phyloP scores from a whole-genome alignment of 2,113 vertebrate species.

The Leiothrix lutea region DNA sequence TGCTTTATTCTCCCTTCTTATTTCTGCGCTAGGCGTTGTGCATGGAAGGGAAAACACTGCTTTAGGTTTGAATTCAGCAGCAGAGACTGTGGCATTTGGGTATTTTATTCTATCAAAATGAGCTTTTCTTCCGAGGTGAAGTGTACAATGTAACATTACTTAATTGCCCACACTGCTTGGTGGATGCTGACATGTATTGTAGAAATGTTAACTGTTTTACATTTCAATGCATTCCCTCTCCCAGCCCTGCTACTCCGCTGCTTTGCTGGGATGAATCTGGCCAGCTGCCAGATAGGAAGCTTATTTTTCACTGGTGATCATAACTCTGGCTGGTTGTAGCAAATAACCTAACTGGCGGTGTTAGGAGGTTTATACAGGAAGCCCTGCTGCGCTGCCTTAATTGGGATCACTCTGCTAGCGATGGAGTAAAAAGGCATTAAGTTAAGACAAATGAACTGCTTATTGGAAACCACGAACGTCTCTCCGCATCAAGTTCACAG shows the following conservation, averaged over 20 bases:
- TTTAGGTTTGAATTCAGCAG: slow-evolving; percentile 33
- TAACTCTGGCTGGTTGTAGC: slow-evolving; percentile 59
- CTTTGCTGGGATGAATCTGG: slow-evolving; percentile 51
- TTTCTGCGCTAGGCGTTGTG: slow-evolving; percentile 11
- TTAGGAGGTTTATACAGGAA: slow-evolving; percentile 47
- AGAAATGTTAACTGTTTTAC: slow-evolving; percentile 64
- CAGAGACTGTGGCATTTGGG: not conserved
- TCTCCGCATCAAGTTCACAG: not conserved
- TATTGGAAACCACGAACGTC: not conserved
- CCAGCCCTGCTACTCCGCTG: not conserved
- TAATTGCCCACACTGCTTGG: slow-evolving; percentile 34
- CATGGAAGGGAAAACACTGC: slow-evolving; percentile 53
- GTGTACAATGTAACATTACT: slow-evolving; percentile 59
- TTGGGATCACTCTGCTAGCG: slow-evolving; percentile 57
- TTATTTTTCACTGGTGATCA: slow-evolving; percentile 67
- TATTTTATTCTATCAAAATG: slow-evolving; percentile 19
- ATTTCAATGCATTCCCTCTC: slow-evolving; percentile 63
- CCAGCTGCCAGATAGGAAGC: slow-evolving; percentile 60
- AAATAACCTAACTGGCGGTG: slow-evolving; percentile 2
- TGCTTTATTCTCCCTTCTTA: not conserved
- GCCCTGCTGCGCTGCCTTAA: slow-evolving; percentile 59
- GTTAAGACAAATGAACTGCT: slow-evolving; percentile 66
- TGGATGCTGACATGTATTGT: slow-evolving; percentile 59
- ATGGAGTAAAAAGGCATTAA: slow-evolving; percentile 64
- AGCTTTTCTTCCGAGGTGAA: slow-evolving; percentile 55